Percentiles rank a stretch among this genome's conserved stretches.
Evolutionary conservation across 2,888 invertebrate species (phyloP).

Genomic region (Caradrina clavipalpis): DNA sequence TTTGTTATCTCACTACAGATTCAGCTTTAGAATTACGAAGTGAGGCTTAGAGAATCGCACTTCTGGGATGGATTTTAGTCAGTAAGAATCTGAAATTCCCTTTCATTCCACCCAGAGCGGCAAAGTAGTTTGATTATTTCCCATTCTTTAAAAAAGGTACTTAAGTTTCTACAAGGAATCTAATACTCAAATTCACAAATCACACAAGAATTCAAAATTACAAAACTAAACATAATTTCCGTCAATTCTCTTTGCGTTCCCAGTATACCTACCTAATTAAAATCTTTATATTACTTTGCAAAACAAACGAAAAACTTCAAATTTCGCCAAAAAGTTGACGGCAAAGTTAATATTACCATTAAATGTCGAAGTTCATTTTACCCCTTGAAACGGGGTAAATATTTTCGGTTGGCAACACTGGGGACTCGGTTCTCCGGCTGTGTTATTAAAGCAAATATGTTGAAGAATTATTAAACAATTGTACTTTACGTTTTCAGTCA

Average conservation of each 20-base stretch:
- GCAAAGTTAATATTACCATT: slow-evolving; percentile 49
- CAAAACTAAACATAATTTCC: slow-evolving; percentile 8
- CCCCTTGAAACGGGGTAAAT: slow-evolving; percentile 59
- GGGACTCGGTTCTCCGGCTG: slow-evolving; percentile 33
- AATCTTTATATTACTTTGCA: slow-evolving; percentile 56
- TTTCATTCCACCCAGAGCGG: too few species aligned
- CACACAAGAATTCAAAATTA: slow-evolving; percentile 19
- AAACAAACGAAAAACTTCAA: slow-evolving; percentile 58
- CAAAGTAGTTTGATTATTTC: too few species aligned
- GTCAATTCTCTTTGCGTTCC: slow-evolving; percentile 4
- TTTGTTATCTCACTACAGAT: too few species aligned
- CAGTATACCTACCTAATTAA: slow-evolving; percentile 53
- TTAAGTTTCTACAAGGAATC: neutral
- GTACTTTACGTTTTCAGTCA: slow-evolving; percentile 40
- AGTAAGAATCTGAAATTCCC: too few species aligned
- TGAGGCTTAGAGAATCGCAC: too few species aligned
- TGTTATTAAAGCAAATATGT: slow-evolving; percentile 63
- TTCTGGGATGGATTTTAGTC: too few species aligned
- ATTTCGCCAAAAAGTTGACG: slow-evolving; percentile 47
- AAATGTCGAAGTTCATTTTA: slow-evolving; percentile 41
- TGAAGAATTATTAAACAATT: slow-evolving; percentile 59
- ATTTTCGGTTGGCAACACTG: slow-evolving; percentile 55
- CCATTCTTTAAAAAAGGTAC: too few species aligned
- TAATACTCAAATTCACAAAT: slow-evolving; percentile 4
- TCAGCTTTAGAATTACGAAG: too few species aligned